Conservation (phyloP, 2,888 invertebrate species). For the Chironomus tentans region DNA sequence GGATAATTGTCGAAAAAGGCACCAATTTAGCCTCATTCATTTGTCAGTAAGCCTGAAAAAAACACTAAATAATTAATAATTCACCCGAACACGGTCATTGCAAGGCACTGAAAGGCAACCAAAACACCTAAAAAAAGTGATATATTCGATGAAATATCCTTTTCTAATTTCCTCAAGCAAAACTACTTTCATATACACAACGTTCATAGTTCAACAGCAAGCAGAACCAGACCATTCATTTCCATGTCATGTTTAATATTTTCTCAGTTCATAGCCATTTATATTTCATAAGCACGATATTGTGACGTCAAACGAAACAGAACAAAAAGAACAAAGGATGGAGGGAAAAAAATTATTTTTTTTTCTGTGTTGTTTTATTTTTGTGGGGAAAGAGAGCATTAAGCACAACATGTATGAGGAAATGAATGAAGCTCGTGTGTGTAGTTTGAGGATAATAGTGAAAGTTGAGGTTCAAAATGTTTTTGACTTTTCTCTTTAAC, state of each 20-base stretch:
- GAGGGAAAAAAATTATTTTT: background rate
- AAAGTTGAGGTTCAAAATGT: background rate
- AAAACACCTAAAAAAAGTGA: background rate
- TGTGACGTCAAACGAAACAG: slow-evolving; percentile 22
- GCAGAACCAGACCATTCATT: slow-evolving; percentile 11
- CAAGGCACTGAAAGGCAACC: background rate
- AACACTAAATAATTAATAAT: background rate
- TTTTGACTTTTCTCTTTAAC: background rate
- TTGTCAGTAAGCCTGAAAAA: too few species aligned
- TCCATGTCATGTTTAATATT: slow-evolving; percentile 23
- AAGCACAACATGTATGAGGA: background rate
- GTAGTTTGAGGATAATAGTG: background rate
- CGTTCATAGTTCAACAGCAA: background rate
- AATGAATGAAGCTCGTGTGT: background rate
- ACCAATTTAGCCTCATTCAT: background rate
- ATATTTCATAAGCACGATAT: slow-evolving; percentile 27
- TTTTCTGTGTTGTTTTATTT: too few species aligned
- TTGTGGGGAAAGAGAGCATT: background rate
- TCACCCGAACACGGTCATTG: background rate
- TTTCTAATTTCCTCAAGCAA: background rate
- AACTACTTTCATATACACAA: background rate
- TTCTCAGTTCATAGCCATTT: slow-evolving; percentile 22
- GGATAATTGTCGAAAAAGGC: background rate
- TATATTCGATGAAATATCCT: background rate
- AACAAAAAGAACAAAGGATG: background rate